Conservation (phyloP, 2,113 vertebrate genomes). For the Xenus cinereus region DNA sequence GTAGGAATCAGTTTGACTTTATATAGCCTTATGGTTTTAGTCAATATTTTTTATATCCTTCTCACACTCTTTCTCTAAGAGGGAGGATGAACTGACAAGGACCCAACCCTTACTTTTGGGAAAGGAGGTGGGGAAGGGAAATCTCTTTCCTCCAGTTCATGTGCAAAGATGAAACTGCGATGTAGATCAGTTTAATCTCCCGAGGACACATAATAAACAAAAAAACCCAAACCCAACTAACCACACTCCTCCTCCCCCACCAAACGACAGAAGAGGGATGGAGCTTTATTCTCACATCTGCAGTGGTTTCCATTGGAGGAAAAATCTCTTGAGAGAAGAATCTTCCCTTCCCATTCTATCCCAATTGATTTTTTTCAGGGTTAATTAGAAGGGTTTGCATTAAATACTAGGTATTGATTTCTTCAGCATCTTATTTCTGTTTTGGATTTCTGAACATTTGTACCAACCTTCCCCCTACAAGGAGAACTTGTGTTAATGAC, state of each 20-base stretch:
- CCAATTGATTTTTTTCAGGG: not conserved
- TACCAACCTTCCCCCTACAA: not conserved
- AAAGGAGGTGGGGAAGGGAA: not conserved
- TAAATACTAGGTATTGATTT: conserved; percentile 32
- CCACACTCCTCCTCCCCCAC: no score
- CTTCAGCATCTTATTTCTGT: conserved; percentile 1
- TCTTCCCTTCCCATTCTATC: not conserved
- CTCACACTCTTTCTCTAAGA: not conserved
- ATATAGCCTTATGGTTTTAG: not conserved
- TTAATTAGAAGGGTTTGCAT: conserved; percentile 15
- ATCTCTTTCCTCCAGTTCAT: not conserved
- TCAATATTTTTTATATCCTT: not conserved
- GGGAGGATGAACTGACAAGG: not conserved
- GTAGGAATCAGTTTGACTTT: not conserved
- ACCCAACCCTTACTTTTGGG: not conserved
- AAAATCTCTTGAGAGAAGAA: not conserved
- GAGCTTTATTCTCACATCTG: not conserved
- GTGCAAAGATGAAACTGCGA: not conserved
- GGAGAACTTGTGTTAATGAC: not conserved
- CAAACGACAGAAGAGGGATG: not conserved
- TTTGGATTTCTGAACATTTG: not conserved
- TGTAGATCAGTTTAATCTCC: not conserved
- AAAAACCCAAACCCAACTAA: not conserved
- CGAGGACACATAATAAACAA: not conserved
- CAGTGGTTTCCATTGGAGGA: not conserved